Percentiles rank a stretch among this genome's conserved stretches.
These are phyloP conservation scores for Electrophaes corylata DNA, from an alignment of 2,888 invertebrate genomes.

Conservation along the genomic window DNA sequence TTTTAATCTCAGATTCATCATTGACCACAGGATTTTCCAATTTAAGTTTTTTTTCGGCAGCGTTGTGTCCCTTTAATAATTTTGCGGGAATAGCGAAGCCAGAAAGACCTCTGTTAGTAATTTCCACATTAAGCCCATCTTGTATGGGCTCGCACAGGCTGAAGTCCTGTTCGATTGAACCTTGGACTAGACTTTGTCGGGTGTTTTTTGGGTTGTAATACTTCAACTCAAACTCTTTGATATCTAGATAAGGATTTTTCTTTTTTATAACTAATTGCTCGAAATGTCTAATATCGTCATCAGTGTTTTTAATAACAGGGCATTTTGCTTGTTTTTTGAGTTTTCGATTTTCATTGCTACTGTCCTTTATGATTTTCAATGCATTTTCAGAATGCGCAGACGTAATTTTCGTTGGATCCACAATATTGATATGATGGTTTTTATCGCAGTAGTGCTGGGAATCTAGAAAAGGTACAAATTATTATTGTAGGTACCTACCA, in stretches of 20 bases:
- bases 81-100: constrained; percentile 71
- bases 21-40: constrained; percentile 2
- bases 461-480: constrained; percentile 3
- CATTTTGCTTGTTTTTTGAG: constrained; percentile 42
- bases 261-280: constrained; percentile 76
- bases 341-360: constrained; percentile 32
- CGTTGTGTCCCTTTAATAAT: constrained; percentile 41
- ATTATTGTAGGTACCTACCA: neutral
- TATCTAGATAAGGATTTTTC: constrained; percentile 74
- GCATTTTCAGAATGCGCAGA: constrained; percentile 49
- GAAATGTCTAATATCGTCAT: constrained; percentile 65
- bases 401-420: constrained; percentile 55
- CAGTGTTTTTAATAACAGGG: constrained; percentile 46
- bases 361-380: constrained; percentile 51
- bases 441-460: constrained; percentile 36
- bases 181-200: constrained; percentile 56
- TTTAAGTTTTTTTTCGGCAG: constrained; percentile 34
- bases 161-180: constrained; percentile 51
- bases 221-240: constrained; percentile 66
- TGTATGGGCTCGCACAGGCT: constrained; percentile 60
- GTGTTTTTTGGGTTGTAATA: constrained; percentile 59
- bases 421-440: constrained; percentile 36
- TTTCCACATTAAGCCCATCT: constrained; percentile 67
- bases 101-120: constrained; percentile 69
- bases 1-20: constrained; percentile 13